Evolutionary conservation across 2,113 vertebrate genomes (phyloP).

Genomic region (Calonectris borealis): DNA sequence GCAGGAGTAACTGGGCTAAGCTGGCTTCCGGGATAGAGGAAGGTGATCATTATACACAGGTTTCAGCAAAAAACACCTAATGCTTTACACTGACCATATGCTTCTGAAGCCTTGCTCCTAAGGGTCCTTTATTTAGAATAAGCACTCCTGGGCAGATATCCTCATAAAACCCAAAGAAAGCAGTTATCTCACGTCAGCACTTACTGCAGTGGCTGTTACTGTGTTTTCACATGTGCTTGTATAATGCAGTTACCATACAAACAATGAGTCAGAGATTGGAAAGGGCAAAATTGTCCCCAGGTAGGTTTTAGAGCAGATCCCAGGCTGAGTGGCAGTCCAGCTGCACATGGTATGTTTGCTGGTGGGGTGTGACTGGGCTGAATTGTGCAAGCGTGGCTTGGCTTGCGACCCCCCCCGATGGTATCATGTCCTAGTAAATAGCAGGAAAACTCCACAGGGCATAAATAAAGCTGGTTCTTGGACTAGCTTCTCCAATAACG

Average conservation of each 20-base stretch:
- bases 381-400: rapidly evolving
- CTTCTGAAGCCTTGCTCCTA: not conserved
- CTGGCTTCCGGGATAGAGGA: not conserved
- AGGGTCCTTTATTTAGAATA: not conserved
- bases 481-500: rapidly evolving
- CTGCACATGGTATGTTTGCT: not conserved
- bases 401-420: not conserved
- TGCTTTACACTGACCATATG: not conserved
- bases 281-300: not conserved
- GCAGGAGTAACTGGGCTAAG: not conserved
- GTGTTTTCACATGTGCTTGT: not conserved
- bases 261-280: not conserved
- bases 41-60: not conserved
- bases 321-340: not conserved
- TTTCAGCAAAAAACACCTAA: not conserved
- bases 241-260: not conserved
- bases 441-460: not conserved
- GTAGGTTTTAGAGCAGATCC: not conserved
- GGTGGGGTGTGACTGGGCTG: not conserved
- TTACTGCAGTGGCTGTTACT: not conserved
- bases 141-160: not conserved
- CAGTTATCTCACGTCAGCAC: not conserved
- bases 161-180: not conserved
- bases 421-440: not conserved
- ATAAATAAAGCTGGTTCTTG: not conserved